phyloP scores from a whole-genome alignment of 2,888 invertebrate genomes.

The Platerodrilus igneus region DNA sequence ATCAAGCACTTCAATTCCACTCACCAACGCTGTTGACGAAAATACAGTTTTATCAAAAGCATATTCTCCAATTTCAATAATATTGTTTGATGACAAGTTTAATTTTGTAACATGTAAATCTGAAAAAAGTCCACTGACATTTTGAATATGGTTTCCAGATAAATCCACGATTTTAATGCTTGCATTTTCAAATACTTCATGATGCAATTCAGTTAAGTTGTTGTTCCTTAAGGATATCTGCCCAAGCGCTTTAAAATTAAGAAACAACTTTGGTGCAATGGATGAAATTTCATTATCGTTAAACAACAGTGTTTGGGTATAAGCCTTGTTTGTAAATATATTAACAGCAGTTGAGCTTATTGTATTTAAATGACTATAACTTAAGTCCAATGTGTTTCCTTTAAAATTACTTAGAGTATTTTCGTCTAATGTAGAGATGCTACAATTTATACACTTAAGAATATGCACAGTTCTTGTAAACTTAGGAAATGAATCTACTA shows the following conservation, averaged over 20 bases:
- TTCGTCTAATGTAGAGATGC: constrained; percentile 1
- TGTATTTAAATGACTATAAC: constrained; percentile 7
- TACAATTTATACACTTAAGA: constrained; percentile 7
- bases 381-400: constrained; percentile 4
- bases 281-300: constrained; percentile 10
- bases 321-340: background rate
- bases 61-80: constrained; percentile 1
- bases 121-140: background rate
- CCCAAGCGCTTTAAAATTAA: constrained; percentile 4
- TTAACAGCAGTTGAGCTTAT: constrained; percentile 8
- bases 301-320: constrained; percentile 3
- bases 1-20: too few relatives aligned
- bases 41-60: constrained; percentile 5
- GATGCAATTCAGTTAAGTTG: background rate
- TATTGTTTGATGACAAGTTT: constrained; percentile 8
- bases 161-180: constrained; percentile 4
- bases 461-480: background rate
- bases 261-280: constrained; percentile 7
- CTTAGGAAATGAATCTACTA: constrained; percentile 3
- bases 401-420: constrained; percentile 1
- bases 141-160: constrained; percentile 4
- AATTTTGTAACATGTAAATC: constrained; percentile 7
- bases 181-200: constrained; percentile 8
- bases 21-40: constrained; percentile 4
- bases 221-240: constrained; percentile 7